Evolutionary conservation across 2,888 invertebrate genomes (phyloP).

Genomic region (Brachycybe producta): DNA sequence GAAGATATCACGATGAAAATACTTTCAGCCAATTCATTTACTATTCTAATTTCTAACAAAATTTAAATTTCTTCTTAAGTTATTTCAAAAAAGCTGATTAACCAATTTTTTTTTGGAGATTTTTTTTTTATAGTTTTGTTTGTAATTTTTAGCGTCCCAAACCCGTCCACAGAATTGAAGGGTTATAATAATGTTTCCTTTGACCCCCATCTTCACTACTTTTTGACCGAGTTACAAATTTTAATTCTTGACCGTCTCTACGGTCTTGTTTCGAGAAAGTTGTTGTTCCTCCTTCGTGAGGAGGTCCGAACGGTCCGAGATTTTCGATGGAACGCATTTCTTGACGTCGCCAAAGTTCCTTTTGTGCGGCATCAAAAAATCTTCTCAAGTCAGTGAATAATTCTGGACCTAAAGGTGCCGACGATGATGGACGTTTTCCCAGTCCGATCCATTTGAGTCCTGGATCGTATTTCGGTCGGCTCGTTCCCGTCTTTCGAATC

Average conservation of each 20-base stretch:
- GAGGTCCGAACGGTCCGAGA: not conserved
- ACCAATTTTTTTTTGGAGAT: too few relatives aligned
- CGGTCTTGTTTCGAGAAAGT: not conserved
- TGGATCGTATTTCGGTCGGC: slow-evolving; percentile 13
- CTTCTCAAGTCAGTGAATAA: slow-evolving; percentile 7
- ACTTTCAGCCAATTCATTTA: too few relatives aligned
- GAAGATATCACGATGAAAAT: too few relatives aligned
- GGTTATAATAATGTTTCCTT: slow-evolving; percentile 9
- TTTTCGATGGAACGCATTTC: not conserved
- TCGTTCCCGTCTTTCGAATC: slow-evolving; percentile 1
- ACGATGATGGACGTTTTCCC: slow-evolving; percentile 4
- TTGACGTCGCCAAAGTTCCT: not conserved
- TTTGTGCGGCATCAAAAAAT: slow-evolving; percentile 8
- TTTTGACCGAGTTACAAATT: slow-evolving; percentile 9
- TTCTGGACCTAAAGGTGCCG: slow-evolving; percentile 3
- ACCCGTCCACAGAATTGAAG: slow-evolving; percentile 16
- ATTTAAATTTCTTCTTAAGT: too few relatives aligned
- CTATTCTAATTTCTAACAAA: too few relatives aligned
- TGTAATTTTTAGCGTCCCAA: slow-evolving; percentile 15
- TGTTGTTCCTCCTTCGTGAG: not conserved
- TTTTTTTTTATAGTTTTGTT: too few relatives aligned
- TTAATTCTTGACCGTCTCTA: not conserved
- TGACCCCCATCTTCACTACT: not conserved
- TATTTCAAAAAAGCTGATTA: too few relatives aligned
- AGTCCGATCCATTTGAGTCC: slow-evolving; percentile 16